phyloP scores from a whole-genome alignment of 2,113 vertebrate genomes.

The Rhegmatorhina hoffmannsi region DNA sequence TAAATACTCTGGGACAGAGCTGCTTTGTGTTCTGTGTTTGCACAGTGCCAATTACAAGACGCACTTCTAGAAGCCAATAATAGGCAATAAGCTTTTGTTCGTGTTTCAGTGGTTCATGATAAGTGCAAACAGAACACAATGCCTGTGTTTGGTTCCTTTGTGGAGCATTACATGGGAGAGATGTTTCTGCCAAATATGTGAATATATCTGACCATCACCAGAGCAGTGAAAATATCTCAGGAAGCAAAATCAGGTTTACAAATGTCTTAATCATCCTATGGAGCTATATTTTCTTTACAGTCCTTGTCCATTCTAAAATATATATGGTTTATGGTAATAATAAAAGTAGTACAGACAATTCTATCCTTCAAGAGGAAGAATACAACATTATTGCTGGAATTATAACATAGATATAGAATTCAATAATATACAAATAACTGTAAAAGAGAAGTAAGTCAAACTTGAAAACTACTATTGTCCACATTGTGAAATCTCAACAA shows the following conservation, averaged over 20 bases:
- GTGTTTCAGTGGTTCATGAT: neutral
- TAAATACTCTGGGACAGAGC: neutral
- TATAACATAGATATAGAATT: neutral
- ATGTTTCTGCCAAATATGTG: neutral
- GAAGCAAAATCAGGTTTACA: neutral
- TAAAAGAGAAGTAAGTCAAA: neutral
- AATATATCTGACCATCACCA: neutral
- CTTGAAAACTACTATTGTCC: neutral
- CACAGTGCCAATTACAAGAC: neutral
- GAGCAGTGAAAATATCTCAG: neutral
- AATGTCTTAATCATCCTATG: neutral
- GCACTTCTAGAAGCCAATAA: neutral
- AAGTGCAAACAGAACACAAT: neutral
- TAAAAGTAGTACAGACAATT: neutral
- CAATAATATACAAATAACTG: neutral
- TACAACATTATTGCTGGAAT: neutral
- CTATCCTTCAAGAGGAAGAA: neutral
- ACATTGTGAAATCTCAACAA: neutral
- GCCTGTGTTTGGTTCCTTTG: neutral
- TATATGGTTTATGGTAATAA: neutral
- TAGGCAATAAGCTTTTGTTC: neutral
- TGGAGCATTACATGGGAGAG: neutral
- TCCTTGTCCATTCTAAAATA: neutral
- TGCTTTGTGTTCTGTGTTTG: constrained; percentile 23
- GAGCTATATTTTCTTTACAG: neutral